These are phyloP conservation scores for Rhopalosiphum maidis DNA, from an alignment of 1,140 invertebrate genomes.

Conservation along the genomic window DNA sequence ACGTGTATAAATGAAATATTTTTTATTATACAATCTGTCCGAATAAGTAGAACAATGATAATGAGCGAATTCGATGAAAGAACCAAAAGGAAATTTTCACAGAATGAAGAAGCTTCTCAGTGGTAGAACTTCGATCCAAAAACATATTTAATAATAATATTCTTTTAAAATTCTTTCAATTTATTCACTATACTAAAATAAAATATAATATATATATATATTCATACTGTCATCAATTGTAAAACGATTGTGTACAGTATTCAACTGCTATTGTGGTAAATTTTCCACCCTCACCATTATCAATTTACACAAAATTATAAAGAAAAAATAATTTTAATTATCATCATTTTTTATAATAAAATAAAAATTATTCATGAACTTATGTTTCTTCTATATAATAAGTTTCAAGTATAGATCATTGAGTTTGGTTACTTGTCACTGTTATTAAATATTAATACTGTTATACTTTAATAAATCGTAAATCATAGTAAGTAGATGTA, in stretches of 20 bases:
- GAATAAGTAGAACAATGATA: no score
- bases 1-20: no score
- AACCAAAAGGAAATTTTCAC: no score
- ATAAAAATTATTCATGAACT: background rate
- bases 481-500: background rate
- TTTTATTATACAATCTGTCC: background rate
- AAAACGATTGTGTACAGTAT: background rate
- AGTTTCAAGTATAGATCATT: background rate
- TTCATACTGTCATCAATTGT: no score
- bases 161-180: no score
- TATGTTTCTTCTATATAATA: background rate
- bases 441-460: background rate
- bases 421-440: background rate
- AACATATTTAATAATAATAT: no score
- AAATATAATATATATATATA: no score
- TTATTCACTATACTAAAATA: no score
- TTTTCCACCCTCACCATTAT: background rate
- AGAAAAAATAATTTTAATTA: background rate
- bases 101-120: no score
- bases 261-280: background rate
- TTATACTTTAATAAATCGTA: background rate
- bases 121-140: no score
- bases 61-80: no score
- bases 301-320: background rate
- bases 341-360: background rate